Evolutionary conservation across 2,888 invertebrate genomes (phyloP).

Genomic region (Paralinhomoeus sp.): DNA sequence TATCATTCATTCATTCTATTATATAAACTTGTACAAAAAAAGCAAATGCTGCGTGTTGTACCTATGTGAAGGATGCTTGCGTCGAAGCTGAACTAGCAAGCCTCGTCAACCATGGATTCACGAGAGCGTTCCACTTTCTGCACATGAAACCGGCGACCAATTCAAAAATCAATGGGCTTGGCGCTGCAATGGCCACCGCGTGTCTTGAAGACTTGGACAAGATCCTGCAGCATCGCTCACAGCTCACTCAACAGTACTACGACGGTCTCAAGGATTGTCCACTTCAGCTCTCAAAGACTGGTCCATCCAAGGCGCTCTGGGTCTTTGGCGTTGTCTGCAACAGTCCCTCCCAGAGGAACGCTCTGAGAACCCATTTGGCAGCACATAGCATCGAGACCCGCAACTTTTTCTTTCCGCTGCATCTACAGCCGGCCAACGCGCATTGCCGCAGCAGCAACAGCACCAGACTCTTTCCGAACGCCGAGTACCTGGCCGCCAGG

Average conservation of each 20-base stretch:
- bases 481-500: background rate
- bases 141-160: background rate
- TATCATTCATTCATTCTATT: too few species aligned
- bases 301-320: background rate
- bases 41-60: too few species aligned
- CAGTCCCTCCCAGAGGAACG: background rate
- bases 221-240: background rate
- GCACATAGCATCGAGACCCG: background rate
- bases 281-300: too few species aligned
- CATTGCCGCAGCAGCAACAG: background rate
- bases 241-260: background rate
- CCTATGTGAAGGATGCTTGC: too few species aligned
- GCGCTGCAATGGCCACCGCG: background rate
- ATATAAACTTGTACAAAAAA: too few species aligned
- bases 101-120: slow-evolving; percentile 2
- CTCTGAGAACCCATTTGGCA: background rate
- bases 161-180: background rate
- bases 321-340: background rate
- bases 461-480: background rate
- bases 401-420: background rate
- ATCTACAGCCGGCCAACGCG: background rate
- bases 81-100: too few species aligned
- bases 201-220: background rate
- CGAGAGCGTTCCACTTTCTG: slow-evolving; percentile 1
- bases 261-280: too few species aligned